phyloP scores from a whole-genome alignment of 2,113 vertebrate genomes.

The Suricata suricatta region DNA sequence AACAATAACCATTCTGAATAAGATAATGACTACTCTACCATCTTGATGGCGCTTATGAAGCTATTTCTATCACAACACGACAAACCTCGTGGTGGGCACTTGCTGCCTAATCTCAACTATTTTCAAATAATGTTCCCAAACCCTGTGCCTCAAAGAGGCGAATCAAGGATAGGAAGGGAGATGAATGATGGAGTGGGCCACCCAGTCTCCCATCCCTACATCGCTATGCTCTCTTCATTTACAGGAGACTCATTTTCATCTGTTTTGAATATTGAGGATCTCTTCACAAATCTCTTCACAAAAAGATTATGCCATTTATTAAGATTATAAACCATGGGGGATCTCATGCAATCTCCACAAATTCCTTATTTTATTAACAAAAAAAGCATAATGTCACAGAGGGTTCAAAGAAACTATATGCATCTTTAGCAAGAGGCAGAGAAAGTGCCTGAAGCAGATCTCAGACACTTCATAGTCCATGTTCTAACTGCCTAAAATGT shows the following conservation, averaged over 20 bases:
- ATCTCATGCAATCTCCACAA: background rate
- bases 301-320: background rate
- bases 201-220: background rate
- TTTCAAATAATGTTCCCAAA: background rate
- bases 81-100: no score
- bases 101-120: background rate
- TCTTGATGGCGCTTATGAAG: background rate
- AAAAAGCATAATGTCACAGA: background rate
- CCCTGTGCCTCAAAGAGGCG: background rate
- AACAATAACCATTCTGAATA: background rate
- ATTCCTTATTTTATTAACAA: background rate
- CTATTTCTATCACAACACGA: background rate
- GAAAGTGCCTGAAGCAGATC: background rate
- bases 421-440: background rate
- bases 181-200: rapidly evolving
- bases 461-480: background rate
- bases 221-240: background rate
- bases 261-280: background rate
- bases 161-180: background rate
- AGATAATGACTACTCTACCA: rapidly evolving
- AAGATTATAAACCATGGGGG: background rate
- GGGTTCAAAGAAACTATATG: background rate
- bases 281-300: background rate
- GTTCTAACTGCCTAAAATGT: background rate
- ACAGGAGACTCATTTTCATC: background rate